Percentiles rank a stretch among this genome's conserved stretches.
phyloP scores from a whole-genome alignment of 2,888 invertebrate species.

The Andrena fulva region DNA sequence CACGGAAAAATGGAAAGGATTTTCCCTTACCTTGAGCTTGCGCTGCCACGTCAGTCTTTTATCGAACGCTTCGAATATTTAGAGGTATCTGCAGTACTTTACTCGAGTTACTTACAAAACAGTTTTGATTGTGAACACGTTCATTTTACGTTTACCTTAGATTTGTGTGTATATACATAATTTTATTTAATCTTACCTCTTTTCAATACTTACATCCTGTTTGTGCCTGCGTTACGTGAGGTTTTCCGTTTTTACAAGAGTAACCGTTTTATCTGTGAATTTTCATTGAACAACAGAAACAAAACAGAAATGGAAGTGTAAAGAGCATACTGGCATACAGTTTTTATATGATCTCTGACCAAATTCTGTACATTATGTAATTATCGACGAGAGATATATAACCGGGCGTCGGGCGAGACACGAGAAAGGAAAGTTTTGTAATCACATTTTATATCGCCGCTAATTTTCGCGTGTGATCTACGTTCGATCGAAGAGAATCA shows the following conservation, averaged over 20 bases:
- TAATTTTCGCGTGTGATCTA: constrained; percentile 31
- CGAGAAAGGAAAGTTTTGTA: constrained; percentile 44
- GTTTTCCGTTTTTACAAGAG: constrained; percentile 28
- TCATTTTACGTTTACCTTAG: constrained; percentile 41
- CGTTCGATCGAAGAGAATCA: constrained; percentile 16
- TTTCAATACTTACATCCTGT: constrained; percentile 25
- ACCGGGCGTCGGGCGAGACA: constrained; percentile 16
- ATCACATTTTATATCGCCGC: constrained; percentile 37
- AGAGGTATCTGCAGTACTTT: constrained; percentile 31
- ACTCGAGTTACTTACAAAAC: constrained; percentile 29
- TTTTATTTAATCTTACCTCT: constrained; percentile 32
- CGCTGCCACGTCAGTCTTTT: constrained; percentile 38
- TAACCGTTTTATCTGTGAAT: constrained; percentile 19
- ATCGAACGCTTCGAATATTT: constrained; percentile 37
- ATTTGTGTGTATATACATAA: constrained; percentile 47
- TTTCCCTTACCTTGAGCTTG: constrained; percentile 26
- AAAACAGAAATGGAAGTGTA: constrained; percentile 5
- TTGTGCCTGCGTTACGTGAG: constrained; percentile 41
- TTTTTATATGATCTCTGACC: constrained; percentile 60
- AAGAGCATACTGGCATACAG: constrained; percentile 20
- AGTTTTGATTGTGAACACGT: constrained; percentile 30
- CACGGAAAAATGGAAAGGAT: constrained; percentile 21
- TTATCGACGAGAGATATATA: constrained; percentile 30
- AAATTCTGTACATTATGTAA: constrained; percentile 54
- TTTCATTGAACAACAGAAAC: background rate